Conservation (phyloP, 2,888 invertebrate species). For the Drepanosiphum platanoidis region DNA sequence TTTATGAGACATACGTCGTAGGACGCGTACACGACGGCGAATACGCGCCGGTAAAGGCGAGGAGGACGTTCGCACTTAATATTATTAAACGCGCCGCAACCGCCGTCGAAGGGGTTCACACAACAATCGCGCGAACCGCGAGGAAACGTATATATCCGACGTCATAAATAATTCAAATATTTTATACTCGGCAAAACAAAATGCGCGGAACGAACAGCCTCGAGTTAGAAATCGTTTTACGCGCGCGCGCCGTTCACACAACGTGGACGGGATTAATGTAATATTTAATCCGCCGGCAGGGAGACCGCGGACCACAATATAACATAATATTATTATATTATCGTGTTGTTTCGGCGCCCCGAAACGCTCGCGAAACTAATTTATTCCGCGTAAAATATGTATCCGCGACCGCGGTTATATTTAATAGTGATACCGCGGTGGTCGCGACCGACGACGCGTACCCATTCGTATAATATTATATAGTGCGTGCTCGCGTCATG, state of each 20-base stretch:
- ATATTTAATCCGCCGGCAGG: neutral
- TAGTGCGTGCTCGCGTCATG: neutral
- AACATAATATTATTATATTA: neutral
- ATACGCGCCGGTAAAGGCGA: neutral
- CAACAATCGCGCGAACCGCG: constrained; percentile 9
- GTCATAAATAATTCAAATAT: constrained; percentile 47
- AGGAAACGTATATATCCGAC: constrained; percentile 28
- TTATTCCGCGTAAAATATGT: neutral
- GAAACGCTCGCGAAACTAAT: constrained; percentile 5
- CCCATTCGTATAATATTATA: too few relatives aligned
- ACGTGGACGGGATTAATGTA: neutral
- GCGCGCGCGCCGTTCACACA: neutral
- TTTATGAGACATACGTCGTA: too few relatives aligned
- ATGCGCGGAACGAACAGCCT: neutral
- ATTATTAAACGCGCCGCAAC: constrained; percentile 19
- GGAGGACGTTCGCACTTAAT: constrained; percentile 1
- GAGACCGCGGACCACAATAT: neutral
- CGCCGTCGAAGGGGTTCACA: too few relatives aligned
- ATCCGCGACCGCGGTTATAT: too few relatives aligned
- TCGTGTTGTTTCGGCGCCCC: too few relatives aligned
- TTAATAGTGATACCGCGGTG: too few relatives aligned
- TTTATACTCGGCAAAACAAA: constrained; percentile 17
- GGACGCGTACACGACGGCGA: neutral
- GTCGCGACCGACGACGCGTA: too few relatives aligned
- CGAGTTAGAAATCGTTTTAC: neutral